A percentile compares a stretch with the other conserved stretches of the same genome.
Conservation (phyloP, 2,113 vertebrate genomes). For the Pomatostomus ruficeps region DNA sequence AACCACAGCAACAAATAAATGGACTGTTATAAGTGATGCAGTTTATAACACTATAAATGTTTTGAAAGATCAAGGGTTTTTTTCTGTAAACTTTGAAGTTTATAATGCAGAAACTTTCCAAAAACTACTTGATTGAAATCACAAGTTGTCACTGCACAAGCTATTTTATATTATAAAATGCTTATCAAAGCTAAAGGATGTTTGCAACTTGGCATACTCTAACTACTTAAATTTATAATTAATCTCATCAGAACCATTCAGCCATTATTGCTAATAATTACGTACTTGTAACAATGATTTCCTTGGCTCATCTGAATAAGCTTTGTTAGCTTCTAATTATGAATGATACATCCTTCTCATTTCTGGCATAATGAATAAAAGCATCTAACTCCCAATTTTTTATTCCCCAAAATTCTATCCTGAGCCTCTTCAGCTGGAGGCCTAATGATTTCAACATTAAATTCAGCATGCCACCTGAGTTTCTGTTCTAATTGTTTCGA, state of each 20-base stretch:
- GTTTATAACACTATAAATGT: neutral
- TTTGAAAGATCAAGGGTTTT: neutral
- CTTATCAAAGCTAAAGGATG: neutral
- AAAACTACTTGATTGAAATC: neutral
- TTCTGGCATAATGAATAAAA: constrained; percentile 23
- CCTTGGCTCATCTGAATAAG: neutral
- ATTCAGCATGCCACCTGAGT: neutral
- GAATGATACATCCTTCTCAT: neutral
- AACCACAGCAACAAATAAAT: neutral
- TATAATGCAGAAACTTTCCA: neutral
- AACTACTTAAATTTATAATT: neutral
- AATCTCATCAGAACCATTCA: neutral
- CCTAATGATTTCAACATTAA: neutral
- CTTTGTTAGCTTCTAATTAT: constrained; percentile 1
- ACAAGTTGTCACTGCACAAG: neutral
- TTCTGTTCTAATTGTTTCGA: neutral
- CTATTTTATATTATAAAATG: neutral
- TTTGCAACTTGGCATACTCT: neutral
- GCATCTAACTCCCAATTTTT: neutral
- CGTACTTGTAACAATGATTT: neutral
- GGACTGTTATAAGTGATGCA: neutral
- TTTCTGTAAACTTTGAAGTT: neutral
- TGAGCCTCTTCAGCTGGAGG: neutral
- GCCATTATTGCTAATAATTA: neutral
- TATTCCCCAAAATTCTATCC: neutral